Evolutionary conservation across 2,888 invertebrate species (phyloP), one percentile per base, ranked within the genome.

Genomic region (Holacanthella duospinosa): DNA sequence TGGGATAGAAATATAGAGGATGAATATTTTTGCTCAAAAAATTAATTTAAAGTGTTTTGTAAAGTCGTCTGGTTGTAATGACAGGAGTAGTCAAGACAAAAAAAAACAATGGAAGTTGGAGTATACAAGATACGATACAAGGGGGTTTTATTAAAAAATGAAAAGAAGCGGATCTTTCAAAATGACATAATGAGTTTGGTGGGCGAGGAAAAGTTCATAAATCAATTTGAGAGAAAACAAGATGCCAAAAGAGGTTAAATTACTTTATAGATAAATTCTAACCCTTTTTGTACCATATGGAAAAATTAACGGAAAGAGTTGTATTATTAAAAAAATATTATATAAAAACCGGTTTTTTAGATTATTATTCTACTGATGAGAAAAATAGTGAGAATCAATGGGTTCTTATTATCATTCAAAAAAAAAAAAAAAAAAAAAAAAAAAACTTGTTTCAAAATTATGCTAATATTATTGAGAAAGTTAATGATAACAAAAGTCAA

Each of bases 141-240:
- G n/a, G n/a, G n/a, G n/a, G n/a, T n/a, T n/a, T n/a, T n/a, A n/a
- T n/a, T n/a, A n/a, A n/a, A n/a, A n/a, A n/a, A n/a, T n/a, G n/a
- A n/a, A n/a, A n/a, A n/a, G n/a, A n/a, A n/a, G n/a, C n/a, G n/a
- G n/a, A n/a, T n/a, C n/a, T n/a, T 36, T 6, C 36, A 36, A 16
- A 36, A 36, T 36, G 36, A 36, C 36, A 36, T 36, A 36, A 36
- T 36, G 36, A 36, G 9, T 36, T n/a, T n/a, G 36, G 48, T 48
- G 48, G 48, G 48, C 48, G 48, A 48, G 48, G 48, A 48, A 48
- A 48, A 48, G 48, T 48, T 4, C 12, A 48, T 48, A 48, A 48
- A 48, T 48, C 48, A 48, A 48, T n/a, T 48, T 48, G 36, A 36
- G 9, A n/a, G 48, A 48, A 48, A 48, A 9, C 4, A 21, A 48